Percentiles rank a stretch among this genome's conserved stretches.
Conservation (phyloP, 1,140 invertebrate genomes). For the Drosophila azteca region DNA sequence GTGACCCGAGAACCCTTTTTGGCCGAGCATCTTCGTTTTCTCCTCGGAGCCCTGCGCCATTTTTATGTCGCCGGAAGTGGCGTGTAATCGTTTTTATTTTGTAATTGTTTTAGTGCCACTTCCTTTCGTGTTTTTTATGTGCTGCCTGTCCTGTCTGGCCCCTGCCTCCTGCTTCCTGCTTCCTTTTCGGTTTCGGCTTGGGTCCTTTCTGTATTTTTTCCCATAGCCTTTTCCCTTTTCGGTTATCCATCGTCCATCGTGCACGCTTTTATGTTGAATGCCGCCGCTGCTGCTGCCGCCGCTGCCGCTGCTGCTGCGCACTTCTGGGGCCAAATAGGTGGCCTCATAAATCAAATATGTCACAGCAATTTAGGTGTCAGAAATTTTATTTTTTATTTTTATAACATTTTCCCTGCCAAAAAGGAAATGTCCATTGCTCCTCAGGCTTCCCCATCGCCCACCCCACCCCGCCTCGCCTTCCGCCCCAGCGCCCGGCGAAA, state of each 20-base stretch:
- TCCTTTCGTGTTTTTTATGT: slow-evolving; percentile 81
- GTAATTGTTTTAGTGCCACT: slow-evolving; percentile 82
- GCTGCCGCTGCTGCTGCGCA: slow-evolving; percentile 41
- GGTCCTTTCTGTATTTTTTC: slow-evolving; percentile 51
- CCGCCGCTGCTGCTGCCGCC: no score
- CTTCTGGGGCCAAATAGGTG: slow-evolving; percentile 79
- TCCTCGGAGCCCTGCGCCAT: slow-evolving; percentile 53
- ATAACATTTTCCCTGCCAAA: slow-evolving; percentile 64
- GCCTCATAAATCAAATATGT: slow-evolving; percentile 83
- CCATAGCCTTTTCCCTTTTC: slow-evolving; percentile 37
- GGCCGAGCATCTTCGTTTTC: slow-evolving; percentile 41
- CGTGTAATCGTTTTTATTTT: slow-evolving; percentile 83
- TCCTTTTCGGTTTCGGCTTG: slow-evolving; percentile 37
- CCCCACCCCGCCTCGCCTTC: not conserved
- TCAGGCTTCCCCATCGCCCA: not conserved
- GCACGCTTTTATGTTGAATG: slow-evolving; percentile 47
- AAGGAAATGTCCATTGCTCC: slow-evolving; percentile 28
- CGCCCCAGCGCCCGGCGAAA: slow-evolving; percentile 8
- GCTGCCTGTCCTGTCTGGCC: slow-evolving; percentile 40
- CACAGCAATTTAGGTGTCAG: slow-evolving; percentile 82
- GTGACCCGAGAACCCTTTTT: slow-evolving; percentile 60
- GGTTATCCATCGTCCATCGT: slow-evolving; percentile 44
- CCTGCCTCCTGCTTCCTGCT: slow-evolving; percentile 16
- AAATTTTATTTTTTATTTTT: slow-evolving; percentile 79
- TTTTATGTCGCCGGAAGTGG: slow-evolving; percentile 81